Evolutionary conservation across 2,113 vertebrate genomes (phyloP).

Genomic region (Rhinichthys klamathensis): DNA sequence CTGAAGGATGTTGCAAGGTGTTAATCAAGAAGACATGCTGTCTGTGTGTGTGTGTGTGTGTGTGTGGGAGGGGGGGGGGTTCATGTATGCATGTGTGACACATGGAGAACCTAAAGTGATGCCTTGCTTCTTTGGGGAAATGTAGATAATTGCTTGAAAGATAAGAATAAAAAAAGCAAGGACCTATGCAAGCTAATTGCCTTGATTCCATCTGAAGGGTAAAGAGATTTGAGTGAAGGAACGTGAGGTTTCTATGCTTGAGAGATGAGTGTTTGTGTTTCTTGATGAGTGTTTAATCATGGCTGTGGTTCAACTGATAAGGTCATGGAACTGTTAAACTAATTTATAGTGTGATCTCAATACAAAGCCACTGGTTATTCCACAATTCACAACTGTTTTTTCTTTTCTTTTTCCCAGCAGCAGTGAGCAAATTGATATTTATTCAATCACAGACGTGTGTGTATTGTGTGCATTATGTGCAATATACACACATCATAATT

Average conservation of each 20-base stretch:
- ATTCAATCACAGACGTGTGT: background rate
- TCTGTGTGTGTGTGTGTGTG: conserved; percentile 35
- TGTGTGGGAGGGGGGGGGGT: background rate
- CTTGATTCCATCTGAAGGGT: background rate
- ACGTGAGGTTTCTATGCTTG: background rate
- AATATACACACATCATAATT: background rate
- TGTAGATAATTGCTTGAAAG: conserved; percentile 49
- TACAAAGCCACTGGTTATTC: background rate
- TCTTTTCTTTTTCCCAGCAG: background rate
- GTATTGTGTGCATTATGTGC: background rate
- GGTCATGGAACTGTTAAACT: background rate
- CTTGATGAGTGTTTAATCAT: conserved; percentile 22
- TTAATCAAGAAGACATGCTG: conserved; percentile 67
- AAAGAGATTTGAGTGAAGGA: background rate
- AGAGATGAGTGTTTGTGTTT: conserved; percentile 22
- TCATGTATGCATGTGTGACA: conserved; percentile 49
- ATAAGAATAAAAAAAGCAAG: conserved; percentile 43
- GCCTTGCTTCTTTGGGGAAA: conserved; percentile 36
- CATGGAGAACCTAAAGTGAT: conserved; percentile 47
- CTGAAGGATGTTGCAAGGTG: conserved; percentile 55
- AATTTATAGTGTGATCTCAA: conserved; percentile 3
- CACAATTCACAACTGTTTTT: background rate
- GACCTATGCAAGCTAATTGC: background rate
- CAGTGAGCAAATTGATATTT: background rate
- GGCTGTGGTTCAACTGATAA: background rate